Percentiles rank a stretch among this genome's conserved stretches.
These are phyloP conservation scores for Varecia variegata DNA, from an alignment of 2,797 vertebrate genomes.

Conservation along the genomic window DNA sequence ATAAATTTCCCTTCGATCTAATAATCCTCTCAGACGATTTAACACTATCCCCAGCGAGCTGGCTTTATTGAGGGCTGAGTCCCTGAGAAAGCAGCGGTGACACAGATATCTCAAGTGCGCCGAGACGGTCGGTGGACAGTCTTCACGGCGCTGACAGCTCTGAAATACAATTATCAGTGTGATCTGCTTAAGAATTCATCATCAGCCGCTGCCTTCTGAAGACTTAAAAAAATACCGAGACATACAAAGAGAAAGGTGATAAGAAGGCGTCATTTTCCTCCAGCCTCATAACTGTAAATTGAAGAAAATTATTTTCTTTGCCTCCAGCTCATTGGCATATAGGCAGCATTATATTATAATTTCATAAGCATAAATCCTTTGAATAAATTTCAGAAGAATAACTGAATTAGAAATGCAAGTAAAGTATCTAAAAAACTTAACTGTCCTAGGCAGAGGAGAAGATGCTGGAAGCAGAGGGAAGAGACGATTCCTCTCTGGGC, in stretches of 20 bases:
- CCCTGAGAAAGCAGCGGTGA: constrained; percentile 86
- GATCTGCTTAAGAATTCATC: constrained; percentile 98
- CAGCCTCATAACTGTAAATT: constrained; percentile 91
- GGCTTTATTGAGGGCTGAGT: constrained; percentile 90
- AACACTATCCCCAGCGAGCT: constrained; percentile 90
- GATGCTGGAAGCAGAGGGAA: constrained; percentile 50
- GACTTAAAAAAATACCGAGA: constrained; percentile 84
- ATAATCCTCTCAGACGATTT: constrained; percentile 91
- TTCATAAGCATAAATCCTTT: constrained; percentile 91
- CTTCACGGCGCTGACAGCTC: constrained; percentile 92
- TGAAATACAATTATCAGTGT: constrained; percentile 98
- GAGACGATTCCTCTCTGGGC: constrained; percentile 60
- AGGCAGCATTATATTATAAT: constrained; percentile 90
- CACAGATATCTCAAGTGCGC: constrained; percentile 91
- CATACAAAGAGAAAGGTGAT: constrained; percentile 87
- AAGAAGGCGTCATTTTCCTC: constrained; percentile 87
- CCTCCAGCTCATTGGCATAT: constrained; percentile 90
- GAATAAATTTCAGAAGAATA: constrained; percentile 91
- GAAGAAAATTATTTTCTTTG: constrained; percentile 92
- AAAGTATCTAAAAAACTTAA: constrained; percentile 87
- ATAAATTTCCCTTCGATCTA: constrained; percentile 94
- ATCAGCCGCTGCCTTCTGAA: constrained; percentile 90
- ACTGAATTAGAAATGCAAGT: constrained; percentile 90
- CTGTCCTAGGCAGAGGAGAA: constrained; percentile 79
- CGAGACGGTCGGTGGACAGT: constrained; percentile 90